Percentiles rank a stretch among this genome's conserved stretches.
Conservation (phyloP, 1,140 invertebrate genomes). For the Eumaeus atala region DNA sequence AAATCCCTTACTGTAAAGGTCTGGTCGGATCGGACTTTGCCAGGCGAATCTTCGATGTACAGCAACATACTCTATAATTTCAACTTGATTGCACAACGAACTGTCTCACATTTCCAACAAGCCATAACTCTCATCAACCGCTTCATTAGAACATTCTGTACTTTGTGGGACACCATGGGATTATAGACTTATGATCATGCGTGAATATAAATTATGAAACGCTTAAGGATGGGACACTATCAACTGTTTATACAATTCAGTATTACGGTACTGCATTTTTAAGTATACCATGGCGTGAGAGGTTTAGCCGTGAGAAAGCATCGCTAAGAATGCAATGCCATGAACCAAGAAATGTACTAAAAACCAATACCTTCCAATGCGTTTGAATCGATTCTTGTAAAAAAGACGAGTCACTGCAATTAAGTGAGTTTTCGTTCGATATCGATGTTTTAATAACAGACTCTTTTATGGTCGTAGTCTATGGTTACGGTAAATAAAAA, state of each 20-base stretch:
- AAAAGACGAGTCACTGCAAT: background rate
- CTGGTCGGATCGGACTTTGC: too few species aligned
- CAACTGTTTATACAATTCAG: slow-evolving; percentile 2
- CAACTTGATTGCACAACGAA: too few species aligned
- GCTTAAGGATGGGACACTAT: background rate
- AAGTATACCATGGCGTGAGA: slow-evolving; percentile 30
- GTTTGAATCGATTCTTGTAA: background rate
- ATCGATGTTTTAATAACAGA: background rate
- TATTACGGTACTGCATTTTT: slow-evolving; percentile 25
- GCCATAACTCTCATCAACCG: too few species aligned
- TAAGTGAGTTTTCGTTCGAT: background rate
- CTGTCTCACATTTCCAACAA: too few species aligned
- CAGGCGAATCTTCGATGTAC: too few species aligned
- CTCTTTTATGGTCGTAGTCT: background rate
- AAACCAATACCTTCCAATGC: slow-evolving; percentile 2
- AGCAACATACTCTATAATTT: too few species aligned
- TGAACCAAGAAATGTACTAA: slow-evolving; percentile 31
- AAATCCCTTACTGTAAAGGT: too few species aligned
- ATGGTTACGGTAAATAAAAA: too few species aligned
- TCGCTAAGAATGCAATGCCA: slow-evolving; percentile 32
- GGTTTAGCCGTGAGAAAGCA: slow-evolving; percentile 45
- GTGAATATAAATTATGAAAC: too few species aligned
- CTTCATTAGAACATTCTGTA: too few species aligned
- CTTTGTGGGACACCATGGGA: too few species aligned
- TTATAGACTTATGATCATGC: too few species aligned